A percentile compares a stretch with the other conserved stretches of the same genome.
phyloP scores from a whole-genome alignment of 2,888 invertebrate genomes.

The Pyrrhia umbra region DNA sequence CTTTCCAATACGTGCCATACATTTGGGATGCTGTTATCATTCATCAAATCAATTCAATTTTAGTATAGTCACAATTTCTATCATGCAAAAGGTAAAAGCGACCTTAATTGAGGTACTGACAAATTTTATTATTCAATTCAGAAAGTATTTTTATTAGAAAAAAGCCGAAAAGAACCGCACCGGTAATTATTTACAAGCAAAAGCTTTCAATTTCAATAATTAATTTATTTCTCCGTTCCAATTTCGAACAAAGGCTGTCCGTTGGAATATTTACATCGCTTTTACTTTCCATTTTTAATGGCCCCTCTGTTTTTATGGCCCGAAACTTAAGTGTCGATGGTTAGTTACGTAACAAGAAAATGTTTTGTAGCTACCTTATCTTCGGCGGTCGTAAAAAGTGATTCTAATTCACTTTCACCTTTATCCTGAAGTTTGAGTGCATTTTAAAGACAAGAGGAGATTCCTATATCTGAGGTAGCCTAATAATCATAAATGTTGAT shows the following conservation, averaged over 20 bases:
- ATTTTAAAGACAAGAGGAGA: not conserved
- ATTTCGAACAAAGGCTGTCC: conserved; percentile 35
- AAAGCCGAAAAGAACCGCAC: not conserved
- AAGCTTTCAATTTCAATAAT: conserved; percentile 42
- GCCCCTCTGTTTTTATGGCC: conserved; percentile 56
- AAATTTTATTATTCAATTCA: not conserved
- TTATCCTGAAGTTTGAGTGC: conserved; percentile 25
- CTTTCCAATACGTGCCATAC: no score
- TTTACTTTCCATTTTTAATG: conserved; percentile 53
- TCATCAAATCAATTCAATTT: not conserved
- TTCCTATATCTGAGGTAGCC: conserved; percentile 3
- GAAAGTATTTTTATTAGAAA: conserved; percentile 25
- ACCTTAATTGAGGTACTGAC: not conserved
- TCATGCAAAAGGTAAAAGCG: not conserved
- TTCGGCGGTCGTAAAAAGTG: conserved; percentile 65
- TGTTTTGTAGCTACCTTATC: conserved; percentile 31
- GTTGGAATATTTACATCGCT: conserved; percentile 25
- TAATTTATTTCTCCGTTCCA: conserved; percentile 41
- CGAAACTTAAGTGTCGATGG: conserved; percentile 66
- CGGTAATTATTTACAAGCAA: conserved; percentile 24
- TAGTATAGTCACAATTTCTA: not conserved
- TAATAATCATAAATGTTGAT: conserved; percentile 17
- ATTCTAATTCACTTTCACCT: conserved; percentile 66
- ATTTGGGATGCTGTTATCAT: not conserved
- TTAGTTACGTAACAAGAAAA: conserved; percentile 70